These are phyloP conservation scores for Neomonachus schauinslandi DNA, from an alignment of 2,113 vertebrate genomes.

Conservation along the genomic window DNA sequence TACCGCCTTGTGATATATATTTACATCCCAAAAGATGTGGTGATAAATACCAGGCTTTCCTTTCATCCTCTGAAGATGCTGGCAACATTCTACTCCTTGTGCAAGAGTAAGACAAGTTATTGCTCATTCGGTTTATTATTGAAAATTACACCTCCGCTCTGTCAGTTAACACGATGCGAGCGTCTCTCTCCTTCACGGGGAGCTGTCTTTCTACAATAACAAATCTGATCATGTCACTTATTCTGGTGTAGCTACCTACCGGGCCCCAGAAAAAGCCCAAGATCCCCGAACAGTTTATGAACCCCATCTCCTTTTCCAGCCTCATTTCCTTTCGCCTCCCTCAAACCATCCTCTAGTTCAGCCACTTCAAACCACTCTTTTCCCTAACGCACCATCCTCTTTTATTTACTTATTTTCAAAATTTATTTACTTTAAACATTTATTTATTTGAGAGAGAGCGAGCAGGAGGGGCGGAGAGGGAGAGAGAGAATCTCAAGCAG, in stretches of 20 bases:
- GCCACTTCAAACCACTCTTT: neutral
- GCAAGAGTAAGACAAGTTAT: conserved; percentile 19
- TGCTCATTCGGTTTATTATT: conserved; percentile 40
- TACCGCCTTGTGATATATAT: neutral
- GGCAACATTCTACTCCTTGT: neutral
- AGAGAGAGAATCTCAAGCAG: neutral
- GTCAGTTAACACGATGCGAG: neutral
- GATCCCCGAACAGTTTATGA: neutral
- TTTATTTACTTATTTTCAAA: neutral
- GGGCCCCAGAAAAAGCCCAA: neutral
- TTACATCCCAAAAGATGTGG: neutral
- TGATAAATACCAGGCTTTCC: neutral
- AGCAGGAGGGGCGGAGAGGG: neutral
- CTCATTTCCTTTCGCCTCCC: neutral
- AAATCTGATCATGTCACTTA: neutral
- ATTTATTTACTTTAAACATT: neutral
- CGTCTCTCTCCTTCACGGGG: neutral
- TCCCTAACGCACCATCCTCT: neutral
- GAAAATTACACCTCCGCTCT: neutral
- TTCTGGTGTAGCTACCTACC: neutral
- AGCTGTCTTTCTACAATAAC: neutral
- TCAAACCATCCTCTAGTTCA: neutral
- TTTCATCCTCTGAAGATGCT: neutral
- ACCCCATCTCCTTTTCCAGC: neutral
- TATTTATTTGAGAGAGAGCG: neutral